Conservation (phyloP, 2,888 invertebrate species). For the Hypena proboscidalis region DNA sequence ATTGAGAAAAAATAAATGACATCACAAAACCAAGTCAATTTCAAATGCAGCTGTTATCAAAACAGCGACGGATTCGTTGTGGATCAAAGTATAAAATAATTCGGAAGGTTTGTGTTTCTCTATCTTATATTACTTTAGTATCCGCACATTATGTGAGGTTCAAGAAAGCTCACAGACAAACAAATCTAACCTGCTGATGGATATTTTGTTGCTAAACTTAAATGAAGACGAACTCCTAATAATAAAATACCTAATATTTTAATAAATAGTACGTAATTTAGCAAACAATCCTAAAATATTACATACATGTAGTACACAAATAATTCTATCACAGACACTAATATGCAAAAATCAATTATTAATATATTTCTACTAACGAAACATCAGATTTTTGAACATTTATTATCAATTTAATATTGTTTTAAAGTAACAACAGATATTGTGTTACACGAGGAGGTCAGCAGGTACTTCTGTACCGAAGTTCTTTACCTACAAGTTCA, state of each 20-base stretch:
- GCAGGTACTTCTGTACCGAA: conserved; percentile 15
- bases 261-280: conserved; percentile 22
- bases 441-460: conserved; percentile 11
- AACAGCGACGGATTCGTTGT: conserved; percentile 36
- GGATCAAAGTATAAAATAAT: conserved; percentile 27
- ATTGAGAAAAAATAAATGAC: conserved; percentile 14
- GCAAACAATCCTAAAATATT: conserved; percentile 27
- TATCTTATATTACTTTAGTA: conserved; percentile 21
- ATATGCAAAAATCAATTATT: conserved; percentile 33
- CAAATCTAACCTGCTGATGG: conserved; percentile 10
- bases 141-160: conserved; percentile 14
- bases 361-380: conserved; percentile 22
- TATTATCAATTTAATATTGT: conserved; percentile 38
- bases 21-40: conserved; percentile 8
- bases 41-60: not conserved
- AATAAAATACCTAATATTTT: conserved; percentile 29
- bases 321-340: conserved; percentile 52
- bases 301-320: conserved; percentile 31
- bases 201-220: conserved; percentile 19
- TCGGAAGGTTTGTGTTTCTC: conserved; percentile 23
- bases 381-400: conserved; percentile 18
- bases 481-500: conserved; percentile 21
- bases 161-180: conserved; percentile 20
- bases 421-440: conserved; percentile 31
- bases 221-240: conserved; percentile 16